Evolutionary conservation across 1,140 invertebrate species (phyloP).

Genomic region (Philopotamus ludificatus): DNA sequence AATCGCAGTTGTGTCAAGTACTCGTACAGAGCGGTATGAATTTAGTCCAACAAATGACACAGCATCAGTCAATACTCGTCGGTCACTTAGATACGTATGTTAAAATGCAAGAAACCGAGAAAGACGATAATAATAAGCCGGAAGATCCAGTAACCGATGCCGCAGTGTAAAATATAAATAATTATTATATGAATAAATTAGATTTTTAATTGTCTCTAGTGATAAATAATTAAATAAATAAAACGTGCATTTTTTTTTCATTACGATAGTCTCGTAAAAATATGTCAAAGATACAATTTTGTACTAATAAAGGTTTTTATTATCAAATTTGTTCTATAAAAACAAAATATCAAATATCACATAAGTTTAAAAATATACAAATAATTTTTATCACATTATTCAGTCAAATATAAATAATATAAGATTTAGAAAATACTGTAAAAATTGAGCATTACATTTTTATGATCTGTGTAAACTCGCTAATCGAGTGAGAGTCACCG

Average conservation of each 20-base stretch:
- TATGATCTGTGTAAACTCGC: conserved; percentile 45
- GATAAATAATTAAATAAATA: too few species aligned
- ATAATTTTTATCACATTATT: conserved; percentile 14
- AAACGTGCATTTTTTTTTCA: too few species aligned
- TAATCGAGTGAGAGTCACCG: conserved; percentile 63
- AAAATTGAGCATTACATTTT: conserved; percentile 8
- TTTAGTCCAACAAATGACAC: conserved; percentile 64
- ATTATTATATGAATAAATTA: too few species aligned
- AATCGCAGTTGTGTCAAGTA: conserved; percentile 63
- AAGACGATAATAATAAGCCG: conserved; percentile 42
- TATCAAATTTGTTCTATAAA: not conserved
- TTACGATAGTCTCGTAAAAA: too few species aligned
- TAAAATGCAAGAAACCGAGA: conserved; percentile 42
- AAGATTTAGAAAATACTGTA: conserved; percentile 7
- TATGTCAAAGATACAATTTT: not conserved
- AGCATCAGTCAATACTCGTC: conserved; percentile 66
- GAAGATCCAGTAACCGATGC: not conserved
- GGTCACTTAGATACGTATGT: conserved; percentile 61
- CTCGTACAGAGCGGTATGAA: conserved; percentile 62
- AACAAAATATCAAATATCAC: conserved; percentile 6
- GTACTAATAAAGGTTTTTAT: not conserved
- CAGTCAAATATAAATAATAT: conserved; percentile 11
- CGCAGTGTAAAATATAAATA: too few species aligned
- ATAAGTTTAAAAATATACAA: not conserved
- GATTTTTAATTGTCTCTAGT: not conserved